Evolutionary conservation across 1,140 invertebrate genomes (phyloP), one percentile per base, ranked within the genome.

Genomic region (Calosoma granatense): DNA sequence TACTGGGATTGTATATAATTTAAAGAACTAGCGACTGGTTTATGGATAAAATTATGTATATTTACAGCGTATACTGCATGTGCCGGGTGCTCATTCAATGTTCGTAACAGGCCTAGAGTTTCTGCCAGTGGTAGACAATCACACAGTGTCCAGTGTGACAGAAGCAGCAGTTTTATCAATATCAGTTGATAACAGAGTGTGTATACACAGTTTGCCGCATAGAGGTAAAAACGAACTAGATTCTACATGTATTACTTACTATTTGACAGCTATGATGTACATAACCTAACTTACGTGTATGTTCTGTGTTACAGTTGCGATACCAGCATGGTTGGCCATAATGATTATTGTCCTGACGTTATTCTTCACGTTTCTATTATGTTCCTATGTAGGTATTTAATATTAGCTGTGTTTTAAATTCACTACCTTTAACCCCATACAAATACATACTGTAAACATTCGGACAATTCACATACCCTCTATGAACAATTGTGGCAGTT

Each of bases 81-180:
- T 94, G 64, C 76, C 83, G 61, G 81, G 82, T 65, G 90, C 88
- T 59, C 94, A 97, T 76, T 87, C 85, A 60, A 94, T 94, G 83
- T 97, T 97, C 76, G 87, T 97, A 26, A 97, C 94, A 26, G 93
- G 92, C 14, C 73, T 97, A 54, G 86, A 92, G 72, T 96, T 97
- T 76, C 73, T 95, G 56, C 87, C 88, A 19, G 84, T 83, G 52
- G 64, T 60, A 15, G 60, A 69, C 60, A 62, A 64, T 36, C 64
- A 67, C 58, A 79, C 79, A 56, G 81, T 88, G 51, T 81, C 81
- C 14, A 84, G 83, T 65, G 81, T 83, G 64, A 81, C 87, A 22
- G 87, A 90, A 69, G 87, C 92, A 55, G 91, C 91, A 11, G 85
- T 96, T 59, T 78, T 97, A 47, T 94, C 92, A 68, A 93, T 97